Base-by-base conservation (phyloP, 2,797 vertebrate species). In the Myripristis jacobus region DNA sequence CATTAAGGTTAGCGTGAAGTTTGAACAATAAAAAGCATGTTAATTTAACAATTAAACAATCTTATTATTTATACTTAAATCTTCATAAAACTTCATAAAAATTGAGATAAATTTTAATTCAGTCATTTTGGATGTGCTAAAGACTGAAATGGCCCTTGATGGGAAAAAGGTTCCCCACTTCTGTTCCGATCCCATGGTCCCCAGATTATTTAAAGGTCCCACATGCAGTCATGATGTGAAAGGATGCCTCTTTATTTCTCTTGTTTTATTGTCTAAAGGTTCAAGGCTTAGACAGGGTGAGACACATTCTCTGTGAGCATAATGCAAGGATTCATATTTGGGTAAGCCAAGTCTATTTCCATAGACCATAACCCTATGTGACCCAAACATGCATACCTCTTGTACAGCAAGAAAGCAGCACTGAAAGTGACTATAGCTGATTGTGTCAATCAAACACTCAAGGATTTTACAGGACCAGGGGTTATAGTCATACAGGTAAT, bases 371-470 rank as follows among this genome's bases (percentile, higher is more conserved):
- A 16, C 21, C 36, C 22, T 13, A 34, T 51, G 29, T 22, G 27
- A 50, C 60, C n/a, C 29, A 13, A 21, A 50, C 15, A 24, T 66
- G 4, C 24, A 29, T 48, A 67, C 38, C 51, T 52, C 34, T 41
- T 48, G 50, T 51, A 13, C 41, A 54, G 52, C 10, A 29, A 54
- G 63, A 55, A 46, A 44, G 6, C 27, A 56, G 10, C 44, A 47
- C 44, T 27, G 22, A 60, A 51, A 60, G 22, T 59, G 66, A 38
- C 16, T 46, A 51, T 66, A 44, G 55, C 36, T 66, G 34, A 57
- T 43, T 69, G 34, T 18, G 13, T 68, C 73, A 66, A 43, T 81
- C 54, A 69, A 68, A 62, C 24, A 44, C 50, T 70, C 63, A 81
- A 77, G 75, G 78, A 67, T 73, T 70, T 67, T 55, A 29, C 52